Conservation (phyloP, 2,888 invertebrate genomes). For the Aethes cnicana region DNA sequence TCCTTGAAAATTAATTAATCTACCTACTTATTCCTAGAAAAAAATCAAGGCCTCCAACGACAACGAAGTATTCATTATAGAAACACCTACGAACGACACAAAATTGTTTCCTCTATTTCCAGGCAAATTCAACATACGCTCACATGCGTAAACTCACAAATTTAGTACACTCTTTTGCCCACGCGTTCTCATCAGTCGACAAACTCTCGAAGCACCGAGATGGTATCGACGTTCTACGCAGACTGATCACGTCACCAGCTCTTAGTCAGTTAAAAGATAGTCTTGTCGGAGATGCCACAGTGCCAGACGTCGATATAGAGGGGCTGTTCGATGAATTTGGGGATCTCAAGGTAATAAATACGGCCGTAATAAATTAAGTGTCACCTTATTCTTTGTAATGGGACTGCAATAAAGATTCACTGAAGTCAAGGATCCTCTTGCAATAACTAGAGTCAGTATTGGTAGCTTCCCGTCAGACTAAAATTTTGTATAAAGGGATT, state of each 20-base stretch:
- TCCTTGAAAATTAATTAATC: too few relatives aligned
- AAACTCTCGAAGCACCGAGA: conserved; percentile 52
- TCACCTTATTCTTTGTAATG: too few relatives aligned
- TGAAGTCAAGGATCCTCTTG: too few relatives aligned
- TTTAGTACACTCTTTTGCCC: conserved; percentile 64
- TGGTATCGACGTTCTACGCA: conserved; percentile 53
- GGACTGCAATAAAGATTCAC: too few relatives aligned
- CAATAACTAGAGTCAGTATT: too few relatives aligned
- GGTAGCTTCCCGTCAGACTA: too few relatives aligned
- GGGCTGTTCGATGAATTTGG: conserved; percentile 56
- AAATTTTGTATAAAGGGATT: too few relatives aligned
- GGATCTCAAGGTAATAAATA: conserved; percentile 58
- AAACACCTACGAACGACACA: not conserved
- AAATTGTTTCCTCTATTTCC: conserved; percentile 31
- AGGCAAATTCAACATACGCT: conserved; percentile 82
- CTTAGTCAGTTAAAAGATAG: conserved; percentile 47
- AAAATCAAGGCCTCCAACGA: too few relatives aligned
- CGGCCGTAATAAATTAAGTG: too few relatives aligned
- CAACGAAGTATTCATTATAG: too few relatives aligned
- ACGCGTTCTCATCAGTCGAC: conserved; percentile 56
- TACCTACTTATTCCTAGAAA: too few relatives aligned
- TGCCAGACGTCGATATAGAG: conserved; percentile 52
- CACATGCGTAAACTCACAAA: conserved; percentile 67
- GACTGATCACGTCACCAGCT: conserved; percentile 46
- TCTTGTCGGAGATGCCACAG: conserved; percentile 44